Evolutionary conservation across 2,888 invertebrate genomes (phyloP).

Genomic region (Sipha maydis): DNA sequence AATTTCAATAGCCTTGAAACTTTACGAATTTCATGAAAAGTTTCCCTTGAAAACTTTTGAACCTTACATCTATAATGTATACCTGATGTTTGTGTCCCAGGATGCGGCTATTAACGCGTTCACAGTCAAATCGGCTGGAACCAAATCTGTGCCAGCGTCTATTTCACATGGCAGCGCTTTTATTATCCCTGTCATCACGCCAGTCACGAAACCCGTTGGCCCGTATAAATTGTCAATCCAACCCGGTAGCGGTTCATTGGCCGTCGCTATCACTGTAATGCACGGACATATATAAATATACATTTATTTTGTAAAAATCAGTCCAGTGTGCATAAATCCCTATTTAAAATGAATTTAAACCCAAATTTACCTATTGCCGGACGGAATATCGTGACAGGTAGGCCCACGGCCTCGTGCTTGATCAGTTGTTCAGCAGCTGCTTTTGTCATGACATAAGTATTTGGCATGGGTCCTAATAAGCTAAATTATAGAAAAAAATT

Average conservation of each 20-base stretch:
- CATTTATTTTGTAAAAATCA: neutral
- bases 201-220: slow-evolving; percentile 72
- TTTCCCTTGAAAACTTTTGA: no score
- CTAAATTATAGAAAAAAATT: slow-evolving; percentile 51
- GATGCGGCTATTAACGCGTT: slow-evolving; percentile 73
- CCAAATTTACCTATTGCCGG: slow-evolving; percentile 75
- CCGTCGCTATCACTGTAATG: slow-evolving; percentile 67
- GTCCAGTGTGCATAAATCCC: neutral
- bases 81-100: slow-evolving; percentile 68
- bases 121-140: slow-evolving; percentile 77
- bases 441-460: slow-evolving; percentile 92
- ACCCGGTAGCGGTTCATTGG: slow-evolving; percentile 69
- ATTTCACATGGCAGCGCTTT: slow-evolving; percentile 71
- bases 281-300: neutral
- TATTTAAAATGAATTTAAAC: neutral
- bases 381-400: slow-evolving; percentile 86
- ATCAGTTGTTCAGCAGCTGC: slow-evolving; percentile 85
- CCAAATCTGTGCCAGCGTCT: slow-evolving; percentile 73
- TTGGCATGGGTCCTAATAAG: slow-evolving; percentile 77
- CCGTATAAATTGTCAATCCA: slow-evolving; percentile 81
- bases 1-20: no score
- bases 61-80: neutral
- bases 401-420: slow-evolving; percentile 73
- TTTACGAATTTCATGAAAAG: no score
- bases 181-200: slow-evolving; percentile 73